Evolutionary conservation across 1,140 invertebrate species (phyloP), one percentile per base, ranked within the genome.

Genomic region (Capitella teleta): DNA sequence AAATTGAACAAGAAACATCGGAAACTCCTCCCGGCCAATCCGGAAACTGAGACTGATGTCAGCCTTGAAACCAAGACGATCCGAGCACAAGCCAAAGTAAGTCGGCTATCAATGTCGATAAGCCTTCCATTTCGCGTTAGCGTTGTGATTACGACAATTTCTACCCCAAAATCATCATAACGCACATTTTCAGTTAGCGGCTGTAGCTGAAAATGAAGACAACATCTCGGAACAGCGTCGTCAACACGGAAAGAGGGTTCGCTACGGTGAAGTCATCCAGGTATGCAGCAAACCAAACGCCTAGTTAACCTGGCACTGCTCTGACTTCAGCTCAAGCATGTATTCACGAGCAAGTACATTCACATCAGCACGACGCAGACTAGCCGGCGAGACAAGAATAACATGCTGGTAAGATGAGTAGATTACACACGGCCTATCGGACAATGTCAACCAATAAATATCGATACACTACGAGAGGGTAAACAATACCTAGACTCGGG

Each of bases 311-410:
- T 34, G 10, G 10, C 32, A 12, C 32, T 34, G 16, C 32, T 34
- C 16, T 12, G 10, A 34, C 16, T 47, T 26, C 55, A 72, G 68
- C 58, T 72, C 28, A 66, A 65, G 34, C 69, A 72, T 51, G 51
- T 62, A 26, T 70, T 70, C 53, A 67, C 67, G 5, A 57, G 59
- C 5, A 72, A 72, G 51, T 70, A 60, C 58, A 62, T 72, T 40
- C 69, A 72, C 49, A 68, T 69, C 59, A 70, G 64, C 48, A 72
- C 69, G 41, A 72, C 68, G 34, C 64, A 68, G 52, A 72, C 68
- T n/a, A 70, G 67, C 47, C 64, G 67, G 48, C 59, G 62, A 36
- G 69, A 72, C 57, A 70, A 70, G 53, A 72, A 72, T 54, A 70
- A 72, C 44, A 70, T 72, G 68, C 61, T 66, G 58, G 69, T 72